Evolutionary conservation across 1,140 invertebrate species (phyloP).

Genomic region (Drosophila auraria): DNA sequence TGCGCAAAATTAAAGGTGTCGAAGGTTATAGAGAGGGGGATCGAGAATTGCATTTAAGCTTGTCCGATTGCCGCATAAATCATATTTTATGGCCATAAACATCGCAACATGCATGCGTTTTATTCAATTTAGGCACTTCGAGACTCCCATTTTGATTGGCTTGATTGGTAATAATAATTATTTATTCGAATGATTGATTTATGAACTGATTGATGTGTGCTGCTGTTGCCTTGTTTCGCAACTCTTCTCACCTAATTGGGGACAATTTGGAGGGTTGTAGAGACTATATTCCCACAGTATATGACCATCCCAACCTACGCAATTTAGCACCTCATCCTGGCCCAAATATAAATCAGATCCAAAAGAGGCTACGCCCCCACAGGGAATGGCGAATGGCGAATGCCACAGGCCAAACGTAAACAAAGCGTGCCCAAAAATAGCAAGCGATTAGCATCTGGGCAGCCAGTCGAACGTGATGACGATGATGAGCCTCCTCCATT

Average conservation of each 20-base stretch:
- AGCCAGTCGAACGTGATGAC: conserved; percentile 59
- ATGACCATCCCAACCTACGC: conserved; percentile 36
- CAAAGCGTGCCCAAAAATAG: conserved; percentile 79
- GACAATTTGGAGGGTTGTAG: conserved; percentile 35
- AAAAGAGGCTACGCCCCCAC: conserved; percentile 56
- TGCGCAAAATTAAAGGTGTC: conserved; percentile 66
- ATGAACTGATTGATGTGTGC: conserved; percentile 46
- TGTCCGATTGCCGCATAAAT: conserved; percentile 53
- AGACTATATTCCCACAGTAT: conserved; percentile 30
- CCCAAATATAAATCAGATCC: conserved; percentile 58
- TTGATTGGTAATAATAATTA: conserved; percentile 52
- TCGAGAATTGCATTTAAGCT: conserved; percentile 16
- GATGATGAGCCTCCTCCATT: conserved; percentile 49
- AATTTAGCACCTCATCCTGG: conserved; percentile 24
- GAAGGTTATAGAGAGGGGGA: conserved; percentile 48
- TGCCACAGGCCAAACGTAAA: conserved; percentile 55
- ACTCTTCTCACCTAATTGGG: conserved; percentile 46
- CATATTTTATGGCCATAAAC: conserved; percentile 57
- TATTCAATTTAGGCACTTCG: conserved; percentile 35
- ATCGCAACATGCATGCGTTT: conserved; percentile 21
- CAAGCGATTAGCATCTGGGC: conserved; percentile 62
- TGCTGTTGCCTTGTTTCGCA: conserved; percentile 53
- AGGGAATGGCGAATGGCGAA: conserved; percentile 30
- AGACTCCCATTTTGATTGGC: conserved; percentile 58
- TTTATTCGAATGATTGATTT: conserved; percentile 64